Base-by-base conservation (phyloP, 2,797 vertebrate species). In the Salmo trutta region DNA sequence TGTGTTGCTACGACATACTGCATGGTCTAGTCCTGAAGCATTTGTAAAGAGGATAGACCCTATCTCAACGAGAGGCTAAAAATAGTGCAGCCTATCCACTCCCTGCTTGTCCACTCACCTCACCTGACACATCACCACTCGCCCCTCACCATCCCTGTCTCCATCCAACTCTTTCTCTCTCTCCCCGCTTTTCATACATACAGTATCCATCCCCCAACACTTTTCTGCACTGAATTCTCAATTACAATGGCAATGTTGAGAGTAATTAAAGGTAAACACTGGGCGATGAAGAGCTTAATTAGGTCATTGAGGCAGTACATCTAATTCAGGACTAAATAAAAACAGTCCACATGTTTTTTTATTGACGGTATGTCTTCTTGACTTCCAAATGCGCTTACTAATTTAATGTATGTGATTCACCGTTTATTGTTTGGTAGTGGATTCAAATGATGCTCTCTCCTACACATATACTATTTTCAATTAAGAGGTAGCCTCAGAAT, bases 1-100 rank as follows among this genome's bases (percentile, higher is more conserved):
- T 47, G 8, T 47, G 41, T 47, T 47, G 8, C 10, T 10, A 54
- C 16, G 85, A 83, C 84, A 83, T 69, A 86, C 82, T 85, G 81
- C 75, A 80, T 74, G 79, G 89, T 86, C 87, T 87, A 24, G 7
- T 82, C 76, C 75, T 79, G 69, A 71, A 88, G 87, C 89, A 88
- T 89, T 51, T 71, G 77, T 80, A 74, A 83, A 87, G 85, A 89
- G 86, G 85, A 84, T 80, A 78, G 76, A 73, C 71, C 90, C 90
- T 90, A 93, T 94, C 93, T 93, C 80, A 89, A 87, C 71, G 78
- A 88, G 85, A 77, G 76, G 82, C 86, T 92, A 86, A 85, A 94
- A 93, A 94, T 93, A 94, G 89, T 73, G 74, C 77, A 81, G 80
- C 24, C 51, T 71, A 76, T 67, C 19, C 71, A 56, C 79, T 83